Base-by-base conservation (phyloP, 2,113 vertebrate species). In the Notothenia coriiceps region DNA sequence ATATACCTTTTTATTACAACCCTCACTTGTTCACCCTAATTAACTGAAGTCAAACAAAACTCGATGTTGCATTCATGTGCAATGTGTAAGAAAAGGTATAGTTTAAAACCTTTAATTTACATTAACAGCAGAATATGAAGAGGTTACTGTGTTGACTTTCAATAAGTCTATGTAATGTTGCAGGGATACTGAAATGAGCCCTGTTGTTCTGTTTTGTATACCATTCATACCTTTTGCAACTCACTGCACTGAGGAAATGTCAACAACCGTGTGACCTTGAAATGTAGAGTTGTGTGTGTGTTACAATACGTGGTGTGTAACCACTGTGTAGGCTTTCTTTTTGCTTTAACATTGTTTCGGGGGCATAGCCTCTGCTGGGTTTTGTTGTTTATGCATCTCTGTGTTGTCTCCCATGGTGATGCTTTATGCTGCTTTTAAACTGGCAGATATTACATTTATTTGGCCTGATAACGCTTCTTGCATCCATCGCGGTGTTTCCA, bases 31-130 rank as follows among this genome's bases (percentile, higher is more conserved):
- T 20, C 6, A 51, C 4, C 10, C 15, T 12, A 7, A 43, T 12
- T 68, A 18, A 33, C 18, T 5, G 25, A 60, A 43, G 43, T 51
- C 14, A 40, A 74, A 74, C 71, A 74, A 35, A 43, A 43, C 10
- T 49, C 20, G 4, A 15, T 44, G 10, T 29, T 43, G 14, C 25
- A 0, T 20, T 10, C 35, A 40, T 40, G 35, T 40, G 35, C 35
- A 40, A 40, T 40, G 35, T 40, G 35, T 7, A 40, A 40, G 35
- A 40, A 6, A 40, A 40, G 5, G 35, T 40, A 40, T 1, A 40
- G 35, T 6, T 6, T 6, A 40, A 40, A 40, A 40, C 35, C 3
- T 29, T 29, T 29, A 4, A 29, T 29, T 29, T 7, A 40, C 35
- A 40, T 6, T 7, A 40, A 8, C 35, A 40, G 6, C 1, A 40